phyloP scores from a whole-genome alignment of 2,888 invertebrate species.

The Erannis defoliaria region DNA sequence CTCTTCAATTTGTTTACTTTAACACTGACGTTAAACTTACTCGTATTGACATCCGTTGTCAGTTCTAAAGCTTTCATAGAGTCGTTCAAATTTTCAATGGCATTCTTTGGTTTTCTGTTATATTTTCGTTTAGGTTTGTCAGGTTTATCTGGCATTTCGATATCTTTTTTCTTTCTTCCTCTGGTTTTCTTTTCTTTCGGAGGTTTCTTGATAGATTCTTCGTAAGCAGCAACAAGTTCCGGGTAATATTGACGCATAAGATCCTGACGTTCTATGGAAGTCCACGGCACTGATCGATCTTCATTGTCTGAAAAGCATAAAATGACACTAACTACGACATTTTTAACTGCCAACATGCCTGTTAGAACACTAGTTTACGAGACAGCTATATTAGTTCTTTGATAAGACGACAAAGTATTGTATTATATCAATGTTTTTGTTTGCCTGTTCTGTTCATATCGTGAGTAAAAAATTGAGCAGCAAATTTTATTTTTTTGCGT shows the following conservation, averaged over 20 bases:
- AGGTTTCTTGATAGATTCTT: conserved; percentile 85
- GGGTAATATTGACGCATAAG: conserved; percentile 88
- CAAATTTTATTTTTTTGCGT: too few species aligned
- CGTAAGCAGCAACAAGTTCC: conserved; percentile 86
- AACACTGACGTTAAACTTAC: conserved; percentile 71
- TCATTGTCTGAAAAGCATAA: conserved; percentile 66
- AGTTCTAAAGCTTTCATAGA: conserved; percentile 60
- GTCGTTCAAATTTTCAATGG: conserved; percentile 53
- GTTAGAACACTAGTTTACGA: background rate
- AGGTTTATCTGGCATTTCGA: conserved; percentile 54
- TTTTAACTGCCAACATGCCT: background rate
- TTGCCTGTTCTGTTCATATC: too few species aligned
- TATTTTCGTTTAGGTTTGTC: conserved; percentile 75
- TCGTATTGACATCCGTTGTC: conserved; percentile 51
- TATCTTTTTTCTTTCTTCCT: conserved; percentile 42
- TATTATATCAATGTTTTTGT: too few species aligned
- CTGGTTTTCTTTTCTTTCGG: conserved; percentile 74
- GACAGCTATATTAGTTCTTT: background rate
- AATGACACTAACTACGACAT: background rate
- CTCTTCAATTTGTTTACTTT: conserved; percentile 74
- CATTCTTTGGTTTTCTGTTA: conserved; percentile 65
- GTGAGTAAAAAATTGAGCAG: too few species aligned
- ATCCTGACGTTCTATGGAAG: conserved; percentile 90
- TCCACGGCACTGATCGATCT: conserved; percentile 84
- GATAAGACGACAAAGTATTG: background rate